These are phyloP conservation scores for Heterotilapia buettikoferi DNA, from an alignment of 2,113 vertebrate genomes.

Conservation along the genomic window DNA sequence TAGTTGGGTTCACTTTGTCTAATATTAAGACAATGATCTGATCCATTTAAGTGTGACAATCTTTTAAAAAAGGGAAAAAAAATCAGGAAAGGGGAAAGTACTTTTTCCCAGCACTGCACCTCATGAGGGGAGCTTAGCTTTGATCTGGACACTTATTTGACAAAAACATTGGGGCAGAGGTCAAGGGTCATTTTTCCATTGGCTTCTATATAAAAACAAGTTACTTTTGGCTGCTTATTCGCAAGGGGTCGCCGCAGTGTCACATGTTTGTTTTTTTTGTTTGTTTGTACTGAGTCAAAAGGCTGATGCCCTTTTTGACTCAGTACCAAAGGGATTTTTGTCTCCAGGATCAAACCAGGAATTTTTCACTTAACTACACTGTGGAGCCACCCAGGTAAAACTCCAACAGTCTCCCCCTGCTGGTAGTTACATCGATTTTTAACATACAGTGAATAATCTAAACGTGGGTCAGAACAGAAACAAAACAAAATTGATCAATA, in stretches of 20 bases:
- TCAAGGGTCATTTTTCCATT: background rate
- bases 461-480: background rate
- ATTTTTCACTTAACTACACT: background rate
- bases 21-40: background rate
- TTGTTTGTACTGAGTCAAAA: no score
- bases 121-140: background rate
- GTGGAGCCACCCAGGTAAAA: background rate
- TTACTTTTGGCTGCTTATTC: background rate
- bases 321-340: background rate
- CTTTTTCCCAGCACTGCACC: background rate
- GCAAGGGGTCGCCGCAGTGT: background rate
- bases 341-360: background rate
- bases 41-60: background rate
- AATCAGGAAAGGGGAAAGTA: background rate
- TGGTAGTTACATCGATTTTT: background rate
- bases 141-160: background rate
- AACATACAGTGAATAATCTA: background rate
- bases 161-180: background rate
- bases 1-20: background rate
- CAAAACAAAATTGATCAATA: background rate
- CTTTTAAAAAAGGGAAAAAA: fast-evolving
- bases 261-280: fast-evolving
- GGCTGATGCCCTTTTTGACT: background rate
- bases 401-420: background rate
- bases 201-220: background rate